These are phyloP conservation scores for Ceratoteleas bidentatus DNA, from an alignment of 1,140 invertebrate species.

Conservation along the genomic window DNA sequence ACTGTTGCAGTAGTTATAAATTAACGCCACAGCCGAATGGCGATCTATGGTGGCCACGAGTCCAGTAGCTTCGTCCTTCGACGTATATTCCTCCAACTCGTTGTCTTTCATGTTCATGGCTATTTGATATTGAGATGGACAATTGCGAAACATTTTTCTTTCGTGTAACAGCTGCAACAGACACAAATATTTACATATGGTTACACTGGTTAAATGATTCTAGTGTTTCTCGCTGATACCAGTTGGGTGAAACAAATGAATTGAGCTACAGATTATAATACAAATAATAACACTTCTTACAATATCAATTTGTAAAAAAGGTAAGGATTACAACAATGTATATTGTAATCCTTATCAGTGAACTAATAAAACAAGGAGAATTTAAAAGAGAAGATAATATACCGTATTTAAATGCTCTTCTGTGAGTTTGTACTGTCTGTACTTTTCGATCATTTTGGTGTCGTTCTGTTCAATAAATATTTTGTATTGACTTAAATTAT, in stretches of 20 bases:
- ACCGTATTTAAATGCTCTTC: background rate
- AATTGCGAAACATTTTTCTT: background rate
- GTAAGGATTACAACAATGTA: no score
- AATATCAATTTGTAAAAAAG: no score
- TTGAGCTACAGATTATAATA: no score
- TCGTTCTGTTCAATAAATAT: conserved; percentile 78
- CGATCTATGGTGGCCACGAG: background rate
- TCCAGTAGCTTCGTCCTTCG: conserved; percentile 11
- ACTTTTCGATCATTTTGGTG: background rate
- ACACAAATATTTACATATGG: no score
- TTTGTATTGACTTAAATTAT: conserved; percentile 83
- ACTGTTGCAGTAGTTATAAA: conserved; percentile 22
- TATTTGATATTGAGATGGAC: background rate
- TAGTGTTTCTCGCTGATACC: no score
- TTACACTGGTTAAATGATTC: no score
- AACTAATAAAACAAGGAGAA: no score
- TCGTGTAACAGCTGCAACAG: conserved; percentile 4
- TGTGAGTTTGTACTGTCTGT: background rate
- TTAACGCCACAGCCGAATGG: conserved; percentile 9
- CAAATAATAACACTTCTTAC: no score
- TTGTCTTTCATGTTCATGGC: conserved; percentile 6
- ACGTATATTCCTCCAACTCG: background rate
- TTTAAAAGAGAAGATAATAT: no score
- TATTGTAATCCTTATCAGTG: no score
- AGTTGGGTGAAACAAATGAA: no score